Percentiles rank a stretch among this genome's conserved stretches.
phyloP scores from a whole-genome alignment of 2,888 invertebrate species.

The Cryptus viduatorius region DNA sequence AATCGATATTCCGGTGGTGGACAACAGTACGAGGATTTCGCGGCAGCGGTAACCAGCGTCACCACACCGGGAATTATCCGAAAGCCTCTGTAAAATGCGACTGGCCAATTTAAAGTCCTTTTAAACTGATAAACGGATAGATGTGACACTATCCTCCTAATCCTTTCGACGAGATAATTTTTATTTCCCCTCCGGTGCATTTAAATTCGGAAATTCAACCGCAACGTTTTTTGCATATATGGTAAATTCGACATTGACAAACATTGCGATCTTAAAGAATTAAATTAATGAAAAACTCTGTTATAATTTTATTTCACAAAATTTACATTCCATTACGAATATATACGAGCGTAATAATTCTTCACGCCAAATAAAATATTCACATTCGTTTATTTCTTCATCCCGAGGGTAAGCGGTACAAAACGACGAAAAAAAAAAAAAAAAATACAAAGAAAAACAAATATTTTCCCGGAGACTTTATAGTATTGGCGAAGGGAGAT shows the following conservation, averaged over 20 bases:
- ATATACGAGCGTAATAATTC: not conserved
- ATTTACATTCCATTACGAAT: conserved; percentile 9
- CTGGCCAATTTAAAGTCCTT: conserved; percentile 45
- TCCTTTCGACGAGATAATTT: conserved; percentile 15
- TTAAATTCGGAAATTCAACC: not conserved
- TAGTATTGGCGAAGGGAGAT: conserved; percentile 48
- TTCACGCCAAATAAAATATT: conserved; percentile 12
- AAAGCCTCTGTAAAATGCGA: conserved; percentile 43
- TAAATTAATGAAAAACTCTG: not conserved
- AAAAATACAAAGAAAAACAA: conserved; percentile 14
- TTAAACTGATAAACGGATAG: conserved; percentile 49
- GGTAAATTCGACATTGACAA: not conserved
- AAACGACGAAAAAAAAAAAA: not conserved
- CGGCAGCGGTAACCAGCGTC: conserved; percentile 30
- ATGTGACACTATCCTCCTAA: conserved; percentile 13
- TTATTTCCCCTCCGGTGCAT: not conserved
- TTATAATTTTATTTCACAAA: conserved; percentile 1
- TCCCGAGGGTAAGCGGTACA: not conserved
- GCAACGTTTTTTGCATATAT: not conserved
- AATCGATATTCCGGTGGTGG: conserved; percentile 60
- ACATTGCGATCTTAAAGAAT: not conserved
- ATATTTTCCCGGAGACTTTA: conserved; percentile 53
- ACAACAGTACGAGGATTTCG: conserved; percentile 45
- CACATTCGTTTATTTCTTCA: conserved; percentile 17
- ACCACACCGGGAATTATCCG: conserved; percentile 48